phyloP scores from a whole-genome alignment of 2,797 vertebrate species.

The Xenops minutus region DNA sequence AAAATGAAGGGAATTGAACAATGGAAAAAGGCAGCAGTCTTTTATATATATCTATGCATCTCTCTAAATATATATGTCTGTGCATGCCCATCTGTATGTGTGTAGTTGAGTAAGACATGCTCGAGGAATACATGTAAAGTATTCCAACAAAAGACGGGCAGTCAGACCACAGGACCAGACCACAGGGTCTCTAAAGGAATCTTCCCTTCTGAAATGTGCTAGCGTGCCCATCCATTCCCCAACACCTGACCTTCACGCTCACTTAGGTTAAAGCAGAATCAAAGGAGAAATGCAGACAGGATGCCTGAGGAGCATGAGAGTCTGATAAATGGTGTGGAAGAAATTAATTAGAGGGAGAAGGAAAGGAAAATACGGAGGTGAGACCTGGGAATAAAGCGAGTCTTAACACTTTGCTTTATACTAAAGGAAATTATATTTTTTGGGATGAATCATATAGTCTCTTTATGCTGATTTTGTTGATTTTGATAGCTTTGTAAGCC shows the following conservation, averaged over 20 bases:
- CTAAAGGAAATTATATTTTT: background rate
- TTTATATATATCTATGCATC: background rate
- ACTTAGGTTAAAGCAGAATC: background rate
- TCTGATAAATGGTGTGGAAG: background rate
- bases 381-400: background rate
- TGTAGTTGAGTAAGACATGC: background rate
- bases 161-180: background rate
- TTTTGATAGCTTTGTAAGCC: background rate
- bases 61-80: background rate
- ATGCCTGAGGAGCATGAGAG: rapidly evolving
- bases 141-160: background rate
- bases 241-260: background rate
- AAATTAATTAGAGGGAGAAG: background rate
- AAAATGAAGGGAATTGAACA: background rate
- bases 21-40: background rate
- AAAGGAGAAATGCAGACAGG: background rate
- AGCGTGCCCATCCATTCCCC: rapidly evolving
- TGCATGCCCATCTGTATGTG: rapidly evolving
- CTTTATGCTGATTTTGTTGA: background rate
- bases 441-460: background rate
- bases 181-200: background rate
- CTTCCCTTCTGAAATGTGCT: background rate
- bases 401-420: background rate
- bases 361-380: background rate
- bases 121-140: background rate